Conservation (phyloP, 2,888 invertebrate genomes). For the Bursaphelenchus okinawaensis region DNA sequence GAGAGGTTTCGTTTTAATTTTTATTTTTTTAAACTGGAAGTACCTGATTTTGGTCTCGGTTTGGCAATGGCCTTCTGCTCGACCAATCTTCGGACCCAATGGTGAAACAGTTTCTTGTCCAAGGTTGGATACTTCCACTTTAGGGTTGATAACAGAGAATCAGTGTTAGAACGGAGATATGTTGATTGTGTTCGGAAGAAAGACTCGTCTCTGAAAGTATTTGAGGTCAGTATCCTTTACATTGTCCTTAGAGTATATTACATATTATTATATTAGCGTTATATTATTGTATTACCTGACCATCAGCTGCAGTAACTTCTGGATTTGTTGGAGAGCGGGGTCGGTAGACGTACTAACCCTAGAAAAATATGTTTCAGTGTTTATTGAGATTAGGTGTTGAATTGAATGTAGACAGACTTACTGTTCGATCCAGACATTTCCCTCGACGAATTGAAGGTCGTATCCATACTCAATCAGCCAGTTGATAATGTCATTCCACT, state of each 20-base stretch:
- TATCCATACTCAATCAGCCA: conserved; percentile 59
- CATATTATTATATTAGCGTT: no score
- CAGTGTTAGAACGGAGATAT: conserved; percentile 51
- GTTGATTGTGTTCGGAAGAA: conserved; percentile 57
- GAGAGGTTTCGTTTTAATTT: neutral
- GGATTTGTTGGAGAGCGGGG: conserved; percentile 27
- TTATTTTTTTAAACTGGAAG: no score
- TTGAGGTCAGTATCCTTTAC: no score
- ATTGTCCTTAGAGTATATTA: no score
- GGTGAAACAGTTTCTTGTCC: conserved; percentile 21
- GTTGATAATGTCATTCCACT: conserved; percentile 58
- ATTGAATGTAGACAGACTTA: conserved; percentile 26
- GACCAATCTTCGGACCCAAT: conserved; percentile 22
- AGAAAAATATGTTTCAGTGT: neutral
- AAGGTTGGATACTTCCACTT: conserved; percentile 56
- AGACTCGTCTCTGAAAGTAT: conserved; percentile 41
- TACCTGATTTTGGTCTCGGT: conserved; percentile 12
- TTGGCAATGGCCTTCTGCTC: conserved; percentile 6
- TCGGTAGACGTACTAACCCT: conserved; percentile 21
- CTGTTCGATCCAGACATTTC: conserved; percentile 57
- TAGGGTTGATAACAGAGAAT: conserved; percentile 41
- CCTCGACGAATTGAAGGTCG: conserved; percentile 52
- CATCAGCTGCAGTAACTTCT: conserved; percentile 36
- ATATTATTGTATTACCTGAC: conserved; percentile 14
- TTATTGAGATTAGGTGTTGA: conserved; percentile 4